Evolutionary conservation across 2,797 vertebrate species (phyloP).

Genomic region (Lates japonicus): DNA sequence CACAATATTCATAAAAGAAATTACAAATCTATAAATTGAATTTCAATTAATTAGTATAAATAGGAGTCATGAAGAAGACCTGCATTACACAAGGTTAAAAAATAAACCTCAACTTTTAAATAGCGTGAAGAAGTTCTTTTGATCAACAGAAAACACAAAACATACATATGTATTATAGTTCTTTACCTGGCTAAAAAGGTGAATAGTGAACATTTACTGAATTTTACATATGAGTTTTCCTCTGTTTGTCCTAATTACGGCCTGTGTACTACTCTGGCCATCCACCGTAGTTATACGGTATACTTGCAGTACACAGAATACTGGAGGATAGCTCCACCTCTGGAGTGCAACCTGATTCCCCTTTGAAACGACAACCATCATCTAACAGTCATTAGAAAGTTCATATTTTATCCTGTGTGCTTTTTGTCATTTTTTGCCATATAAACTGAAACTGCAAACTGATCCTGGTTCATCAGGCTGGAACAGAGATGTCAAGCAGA

Average conservation of each 20-base stretch:
- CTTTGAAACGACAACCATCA: slow-evolving; percentile 62
- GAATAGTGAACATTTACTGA: slow-evolving; percentile 31
- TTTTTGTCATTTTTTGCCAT: background rate
- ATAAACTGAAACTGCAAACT: slow-evolving; percentile 35
- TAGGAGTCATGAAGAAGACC: background rate
- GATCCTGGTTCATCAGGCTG: slow-evolving; percentile 19
- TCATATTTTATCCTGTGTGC: background rate
- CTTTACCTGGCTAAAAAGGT: slow-evolving; percentile 23
- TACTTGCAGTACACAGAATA: slow-evolving; percentile 16
- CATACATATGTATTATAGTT: background rate
- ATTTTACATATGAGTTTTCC: slow-evolving; percentile 30
- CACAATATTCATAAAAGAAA: background rate
- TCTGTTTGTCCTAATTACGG: slow-evolving; percentile 36
- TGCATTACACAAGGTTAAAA: background rate
- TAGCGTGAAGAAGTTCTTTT: no score
- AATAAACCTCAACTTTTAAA: background rate
- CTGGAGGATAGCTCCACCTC: slow-evolving; percentile 36
- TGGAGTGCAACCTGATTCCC: slow-evolving; percentile 9
- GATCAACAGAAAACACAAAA: background rate
- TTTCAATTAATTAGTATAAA: background rate
- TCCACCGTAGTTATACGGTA: slow-evolving; percentile 20
- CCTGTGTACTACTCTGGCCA: slow-evolving; percentile 18
- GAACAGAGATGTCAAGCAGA: slow-evolving; percentile 20
- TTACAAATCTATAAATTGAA: background rate
- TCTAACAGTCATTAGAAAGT: slow-evolving; percentile 71